phyloP scores from a whole-genome alignment of 2,797 vertebrate genomes.

The Neosalanx taihuensis region DNA sequence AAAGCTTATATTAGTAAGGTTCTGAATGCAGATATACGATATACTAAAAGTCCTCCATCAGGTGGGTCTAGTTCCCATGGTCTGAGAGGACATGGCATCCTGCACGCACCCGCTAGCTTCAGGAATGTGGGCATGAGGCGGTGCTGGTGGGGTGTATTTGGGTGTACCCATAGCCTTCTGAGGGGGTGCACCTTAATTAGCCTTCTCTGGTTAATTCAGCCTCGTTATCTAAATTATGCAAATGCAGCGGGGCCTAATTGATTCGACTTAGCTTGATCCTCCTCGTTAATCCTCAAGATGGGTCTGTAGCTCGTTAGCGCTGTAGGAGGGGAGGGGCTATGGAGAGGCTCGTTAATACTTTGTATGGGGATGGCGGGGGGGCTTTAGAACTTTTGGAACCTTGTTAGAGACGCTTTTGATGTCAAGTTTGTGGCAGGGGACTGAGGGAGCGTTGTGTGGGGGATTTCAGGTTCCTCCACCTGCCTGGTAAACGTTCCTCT shows the following conservation, averaged over 20 bases:
- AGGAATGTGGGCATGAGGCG: slow-evolving; percentile 47
- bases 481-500: slow-evolving; percentile 56
- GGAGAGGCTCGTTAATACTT: slow-evolving; percentile 72
- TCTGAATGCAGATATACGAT: neutral
- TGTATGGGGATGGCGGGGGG: slow-evolving; percentile 36
- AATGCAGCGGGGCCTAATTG: slow-evolving; percentile 72
- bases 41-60: neutral
- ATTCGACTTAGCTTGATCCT: slow-evolving; percentile 70
- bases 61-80: slow-evolving; percentile 66
- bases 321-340: slow-evolving; percentile 27
- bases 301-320: slow-evolving; percentile 72
- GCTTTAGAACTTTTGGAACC: slow-evolving; percentile 45
- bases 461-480: slow-evolving; percentile 63
- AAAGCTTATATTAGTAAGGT: neutral
- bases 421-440: slow-evolving; percentile 74
- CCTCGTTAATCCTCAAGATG: slow-evolving; percentile 71
- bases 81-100: slow-evolving; percentile 59
- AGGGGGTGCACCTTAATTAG: slow-evolving; percentile 66
- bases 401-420: slow-evolving; percentile 75
- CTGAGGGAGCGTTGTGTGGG: slow-evolving; percentile 42
- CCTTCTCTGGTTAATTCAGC: slow-evolving; percentile 71
- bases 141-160: slow-evolving; percentile 23
- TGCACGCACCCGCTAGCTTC: slow-evolving; percentile 26
- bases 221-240: slow-evolving; percentile 79
- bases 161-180: slow-evolving; percentile 32